phyloP scores from a whole-genome alignment of 2,797 vertebrate genomes.

The Molothrus aeneus region DNA sequence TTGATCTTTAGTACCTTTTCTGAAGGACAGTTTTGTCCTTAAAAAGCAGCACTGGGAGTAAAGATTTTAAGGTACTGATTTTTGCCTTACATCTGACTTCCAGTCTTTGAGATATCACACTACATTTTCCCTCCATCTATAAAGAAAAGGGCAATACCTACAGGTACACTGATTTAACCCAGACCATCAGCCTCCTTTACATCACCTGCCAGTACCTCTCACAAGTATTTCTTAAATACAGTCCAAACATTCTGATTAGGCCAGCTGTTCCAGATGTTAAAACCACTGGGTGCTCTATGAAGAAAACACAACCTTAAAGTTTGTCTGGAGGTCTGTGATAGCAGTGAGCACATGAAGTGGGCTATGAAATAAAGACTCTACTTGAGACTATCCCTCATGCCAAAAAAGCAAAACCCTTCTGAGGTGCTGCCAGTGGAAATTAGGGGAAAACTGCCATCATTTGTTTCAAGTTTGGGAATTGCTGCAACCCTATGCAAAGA shows the following conservation, averaged over 20 bases:
- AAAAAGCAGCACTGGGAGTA: not conserved
- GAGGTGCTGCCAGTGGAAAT: not conserved
- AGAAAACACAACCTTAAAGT: not conserved
- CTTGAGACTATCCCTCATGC: not conserved
- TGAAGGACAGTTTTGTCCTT: not conserved
- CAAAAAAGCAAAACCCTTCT: not conserved
- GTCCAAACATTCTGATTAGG: not conserved
- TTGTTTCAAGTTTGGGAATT: not conserved
- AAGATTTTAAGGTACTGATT: not conserved
- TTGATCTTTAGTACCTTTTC: not conserved
- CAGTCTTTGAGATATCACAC: not conserved
- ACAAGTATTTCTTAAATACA: not conserved
- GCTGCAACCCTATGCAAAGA: not conserved
- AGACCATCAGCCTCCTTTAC: not conserved
- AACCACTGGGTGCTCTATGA: not conserved
- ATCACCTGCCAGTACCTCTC: not conserved
- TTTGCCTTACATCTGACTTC: not conserved
- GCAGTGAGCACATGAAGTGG: not conserved
- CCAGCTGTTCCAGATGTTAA: not conserved
- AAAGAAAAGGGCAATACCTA: not conserved
- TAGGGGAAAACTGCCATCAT: not conserved
- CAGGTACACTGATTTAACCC: not conserved
- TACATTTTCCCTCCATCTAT: not conserved
- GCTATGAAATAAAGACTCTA: not conserved
- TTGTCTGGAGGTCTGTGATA: not conserved